phyloP scores from a whole-genome alignment of 2,797 vertebrate species.

The Petrocephalus schoutedeni region DNA sequence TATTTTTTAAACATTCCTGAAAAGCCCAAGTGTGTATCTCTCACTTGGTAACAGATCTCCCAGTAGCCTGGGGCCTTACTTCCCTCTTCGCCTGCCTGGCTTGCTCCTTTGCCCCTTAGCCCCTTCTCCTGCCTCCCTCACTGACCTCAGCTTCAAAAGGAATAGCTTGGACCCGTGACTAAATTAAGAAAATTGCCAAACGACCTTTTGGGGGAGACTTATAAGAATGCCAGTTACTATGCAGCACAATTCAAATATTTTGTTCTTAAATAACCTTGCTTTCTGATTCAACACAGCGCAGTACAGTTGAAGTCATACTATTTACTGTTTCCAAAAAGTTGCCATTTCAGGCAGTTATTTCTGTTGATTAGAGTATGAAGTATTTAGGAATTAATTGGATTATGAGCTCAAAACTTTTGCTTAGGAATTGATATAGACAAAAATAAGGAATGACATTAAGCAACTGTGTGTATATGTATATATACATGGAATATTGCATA shows the following conservation, averaged over 20 bases:
- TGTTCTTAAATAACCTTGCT: neutral
- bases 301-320: neutral
- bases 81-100: neutral
- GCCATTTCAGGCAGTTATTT: neutral
- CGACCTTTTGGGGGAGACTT: conserved; percentile 4
- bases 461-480: no score
- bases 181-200: conserved; percentile 21
- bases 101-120: neutral
- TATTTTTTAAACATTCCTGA: neutral
- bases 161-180: neutral
- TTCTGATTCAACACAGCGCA: neutral
- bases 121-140: neutral
- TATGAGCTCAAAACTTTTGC: no score
- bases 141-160: conserved; percentile 22
- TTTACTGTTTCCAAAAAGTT: neutral
- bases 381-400: neutral
- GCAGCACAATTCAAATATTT: neutral
- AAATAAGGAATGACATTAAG: no score
- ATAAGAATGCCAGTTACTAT: neutral
- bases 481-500: no score
- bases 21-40: conserved; percentile 10
- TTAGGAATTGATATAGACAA: no score
- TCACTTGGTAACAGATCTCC: conserved; percentile 18
- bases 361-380: neutral
- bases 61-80: neutral